Percentiles rank a stretch among this genome's conserved stretches.
phyloP scores from a whole-genome alignment of 1,140 invertebrate species.

The Cherax quadricarinatus region DNA sequence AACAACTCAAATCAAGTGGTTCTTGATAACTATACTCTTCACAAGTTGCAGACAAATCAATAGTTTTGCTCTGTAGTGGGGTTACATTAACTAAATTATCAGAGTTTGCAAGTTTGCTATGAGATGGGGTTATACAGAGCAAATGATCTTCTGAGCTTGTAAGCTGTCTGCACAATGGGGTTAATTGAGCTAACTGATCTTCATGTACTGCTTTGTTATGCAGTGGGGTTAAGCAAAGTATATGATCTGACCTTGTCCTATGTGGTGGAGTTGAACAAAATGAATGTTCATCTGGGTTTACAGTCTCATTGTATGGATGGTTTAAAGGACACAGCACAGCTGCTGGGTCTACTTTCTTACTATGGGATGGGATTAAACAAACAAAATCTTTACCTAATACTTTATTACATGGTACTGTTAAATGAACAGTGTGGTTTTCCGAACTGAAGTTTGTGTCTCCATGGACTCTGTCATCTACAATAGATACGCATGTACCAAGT shows the following conservation, averaged over 20 bases:
- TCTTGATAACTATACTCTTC: slow-evolving; percentile 6
- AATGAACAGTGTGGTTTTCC: background rate
- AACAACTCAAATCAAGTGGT: slow-evolving; percentile 20
- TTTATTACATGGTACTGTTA: slow-evolving; percentile 24
- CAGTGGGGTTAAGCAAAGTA: background rate
- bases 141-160: background rate
- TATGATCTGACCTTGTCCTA: background rate
- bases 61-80: slow-evolving; percentile 46
- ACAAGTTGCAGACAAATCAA: slow-evolving; percentile 14
- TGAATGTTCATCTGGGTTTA: background rate
- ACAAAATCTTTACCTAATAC: background rate
- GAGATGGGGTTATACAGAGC: background rate
- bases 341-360: background rate
- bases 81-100: background rate
- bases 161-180: background rate
- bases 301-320: background rate
- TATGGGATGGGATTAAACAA: background rate
- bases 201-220: background rate
- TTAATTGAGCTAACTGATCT: background rate
- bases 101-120: background rate
- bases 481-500: slow-evolving; percentile 56
- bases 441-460: background rate
- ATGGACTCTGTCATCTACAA: slow-evolving; percentile 5
- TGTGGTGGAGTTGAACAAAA: background rate
- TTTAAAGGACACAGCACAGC: background rate